These are phyloP conservation scores for Muscina levida DNA, from an alignment of 2,888 invertebrate species.

Conservation along the genomic window DNA sequence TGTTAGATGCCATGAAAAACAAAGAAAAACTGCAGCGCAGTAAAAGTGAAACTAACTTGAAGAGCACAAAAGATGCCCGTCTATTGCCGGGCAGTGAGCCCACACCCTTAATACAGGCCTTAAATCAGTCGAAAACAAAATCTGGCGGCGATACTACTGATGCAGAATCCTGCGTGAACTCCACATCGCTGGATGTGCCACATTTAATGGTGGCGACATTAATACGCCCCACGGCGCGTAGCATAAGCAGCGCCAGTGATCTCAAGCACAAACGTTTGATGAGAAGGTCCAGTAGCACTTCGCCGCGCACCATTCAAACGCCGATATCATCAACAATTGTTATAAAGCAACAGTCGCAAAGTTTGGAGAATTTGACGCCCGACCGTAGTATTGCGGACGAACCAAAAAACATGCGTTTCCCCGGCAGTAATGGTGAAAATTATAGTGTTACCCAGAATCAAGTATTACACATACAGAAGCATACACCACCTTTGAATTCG, in stretches of 20 bases:
- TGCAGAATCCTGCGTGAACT: slow-evolving; percentile 51
- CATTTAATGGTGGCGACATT: slow-evolving; percentile 30
- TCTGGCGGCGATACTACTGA: slow-evolving; percentile 68
- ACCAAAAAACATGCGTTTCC: slow-evolving; percentile 90
- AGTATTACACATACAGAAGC: slow-evolving; percentile 89
- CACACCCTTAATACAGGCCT: slow-evolving; percentile 83
- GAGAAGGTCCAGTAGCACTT: slow-evolving; percentile 78
- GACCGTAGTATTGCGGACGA: slow-evolving; percentile 80
- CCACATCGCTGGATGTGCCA: slow-evolving; percentile 47
- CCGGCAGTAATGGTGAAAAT: slow-evolving; percentile 90
- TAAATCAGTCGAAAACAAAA: slow-evolving; percentile 79
- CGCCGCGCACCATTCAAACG: slow-evolving; percentile 75
- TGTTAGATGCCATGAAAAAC: slow-evolving; percentile 97
- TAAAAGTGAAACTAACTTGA: slow-evolving; percentile 94
- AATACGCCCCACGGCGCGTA: slow-evolving; percentile 48
- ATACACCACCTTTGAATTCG: slow-evolving; percentile 74
- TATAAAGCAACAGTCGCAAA: slow-evolving; percentile 79
- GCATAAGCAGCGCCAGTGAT: slow-evolving; percentile 64
- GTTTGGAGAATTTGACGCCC: slow-evolving; percentile 78
- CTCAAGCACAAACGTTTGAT: slow-evolving; percentile 75
- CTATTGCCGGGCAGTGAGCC: slow-evolving; percentile 83
- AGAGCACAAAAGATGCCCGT: slow-evolving; percentile 84
- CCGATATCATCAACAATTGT: slow-evolving; percentile 72
- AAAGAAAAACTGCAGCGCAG: slow-evolving; percentile 95
- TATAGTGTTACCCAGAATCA: slow-evolving; percentile 96